phyloP scores from a whole-genome alignment of 2,113 vertebrate genomes.

The Gadus macrocephalus region DNA sequence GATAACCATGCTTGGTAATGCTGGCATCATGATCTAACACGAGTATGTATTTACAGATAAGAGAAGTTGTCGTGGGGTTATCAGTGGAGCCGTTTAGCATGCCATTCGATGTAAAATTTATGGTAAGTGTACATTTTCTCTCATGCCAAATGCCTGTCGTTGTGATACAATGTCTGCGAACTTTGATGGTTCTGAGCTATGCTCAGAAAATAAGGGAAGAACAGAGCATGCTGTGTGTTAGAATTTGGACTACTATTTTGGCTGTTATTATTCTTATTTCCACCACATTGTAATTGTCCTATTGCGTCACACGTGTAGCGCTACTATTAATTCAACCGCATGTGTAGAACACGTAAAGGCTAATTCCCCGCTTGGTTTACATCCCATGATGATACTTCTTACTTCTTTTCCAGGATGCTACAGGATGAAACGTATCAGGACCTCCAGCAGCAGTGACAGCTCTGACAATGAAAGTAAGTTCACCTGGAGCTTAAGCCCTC shows the following conservation, averaged over 20 bases:
- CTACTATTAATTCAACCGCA: no score
- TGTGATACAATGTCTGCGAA: no score
- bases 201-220: no score
- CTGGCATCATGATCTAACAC: not conserved
- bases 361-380: no score
- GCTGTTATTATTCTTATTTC: no score
- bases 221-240: no score
- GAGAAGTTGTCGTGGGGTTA: slow-evolving; percentile 23
- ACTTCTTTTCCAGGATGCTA: slow-evolving; percentile 76
- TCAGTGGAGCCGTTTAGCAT: slow-evolving; percentile 57
- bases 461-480: slow-evolving; percentile 97
- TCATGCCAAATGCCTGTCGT: not conserved
- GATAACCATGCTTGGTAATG: no score
- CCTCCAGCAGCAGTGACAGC: slow-evolving; percentile 94
- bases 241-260: no score
- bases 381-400: slow-evolving; percentile 26
- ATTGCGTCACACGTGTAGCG: no score
- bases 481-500: not conserved
- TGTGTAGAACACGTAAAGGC: no score
- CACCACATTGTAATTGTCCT: no score
- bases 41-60: slow-evolving; percentile 43
- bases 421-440: slow-evolving; percentile 97
- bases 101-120: slow-evolving; percentile 58
- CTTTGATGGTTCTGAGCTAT: no score
- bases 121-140: slow-evolving; percentile 51